Base-by-base conservation (phyloP, 2,113 vertebrate genomes). In the Xyliphius kryptos region DNA sequence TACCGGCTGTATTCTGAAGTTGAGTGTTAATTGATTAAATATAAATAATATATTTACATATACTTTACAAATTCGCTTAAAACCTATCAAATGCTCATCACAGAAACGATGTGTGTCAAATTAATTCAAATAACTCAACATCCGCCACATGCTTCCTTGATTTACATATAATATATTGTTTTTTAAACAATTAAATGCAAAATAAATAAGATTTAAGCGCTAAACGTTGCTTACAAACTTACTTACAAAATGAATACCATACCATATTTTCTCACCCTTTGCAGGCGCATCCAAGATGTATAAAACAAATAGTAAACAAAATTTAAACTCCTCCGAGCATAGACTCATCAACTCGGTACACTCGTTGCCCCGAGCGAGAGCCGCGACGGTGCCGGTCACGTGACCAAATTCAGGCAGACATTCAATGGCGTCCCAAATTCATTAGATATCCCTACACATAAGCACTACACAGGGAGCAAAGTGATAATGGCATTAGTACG, bases 221-320 rank as follows among this genome's bases (percentile, higher is more conserved):
- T n/a, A n/a, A 15, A 50, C 49, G 38, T 57, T 52, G 6, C 21
- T 56, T 49, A 48, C 1, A 15, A 50, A 41, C 16, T n/a, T 15
- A 2, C 1, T 20, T 32, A 10, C 3, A 43, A 46, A 40, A 10
- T 47, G 6, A 11, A 16, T 46, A n/a, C n/a, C n/a, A n/a, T n/a
- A n/a, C n/a, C n/a, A n/a, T n/a, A n/a, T 48, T 12, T 13, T 22
- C 69, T 67, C 61, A 72, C 70, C 70, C 43, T 38, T 9, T 16
- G 53, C 64, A 67, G 40, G 64, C 63, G 56, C 47, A 32, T 58
- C 54, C 63, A 12, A 19, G 59, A 40, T 36, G 26, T 13, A 5
- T 55, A 21, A 51, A 56, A 52, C 57, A 44, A 57, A 56, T 19
- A 41, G 9, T 13, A n/a, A n/a, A n/a, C n/a, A n/a, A n/a, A n/a